Percentiles rank a stretch among this genome's conserved stretches.
These are phyloP conservation scores for Meandrusa payeni DNA, from an alignment of 2,888 invertebrate species.

Conservation along the genomic window DNA sequence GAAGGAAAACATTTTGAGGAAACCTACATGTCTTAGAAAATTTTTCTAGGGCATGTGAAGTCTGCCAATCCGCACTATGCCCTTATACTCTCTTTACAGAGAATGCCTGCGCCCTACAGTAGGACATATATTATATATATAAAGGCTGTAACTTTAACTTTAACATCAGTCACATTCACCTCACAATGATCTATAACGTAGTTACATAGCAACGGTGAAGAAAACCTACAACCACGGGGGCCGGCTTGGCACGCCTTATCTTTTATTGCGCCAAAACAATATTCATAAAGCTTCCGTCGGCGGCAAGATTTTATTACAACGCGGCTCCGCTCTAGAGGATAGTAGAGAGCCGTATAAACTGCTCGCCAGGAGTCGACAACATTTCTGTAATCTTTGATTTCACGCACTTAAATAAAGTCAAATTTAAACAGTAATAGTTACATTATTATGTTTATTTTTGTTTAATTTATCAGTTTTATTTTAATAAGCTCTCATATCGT, in stretches of 20 bases:
- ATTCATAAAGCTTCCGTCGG: conserved; percentile 64
- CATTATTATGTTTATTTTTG: not conserved
- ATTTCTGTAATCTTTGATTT: conserved; percentile 19
- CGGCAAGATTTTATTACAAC: conserved; percentile 73
- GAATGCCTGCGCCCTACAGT: too few species aligned
- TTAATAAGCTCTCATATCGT: too few species aligned
- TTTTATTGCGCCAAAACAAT: conserved; percentile 54
- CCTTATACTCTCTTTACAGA: too few species aligned
- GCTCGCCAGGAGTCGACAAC: conserved; percentile 44
- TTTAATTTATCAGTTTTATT: too few species aligned
- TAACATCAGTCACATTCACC: too few species aligned
- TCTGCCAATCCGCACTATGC: too few species aligned
- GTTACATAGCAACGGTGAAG: conserved; percentile 14
- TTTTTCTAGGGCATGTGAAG: too few species aligned
- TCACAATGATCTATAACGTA: not conserved
- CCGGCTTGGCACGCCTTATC: conserved; percentile 56
- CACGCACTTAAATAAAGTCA: not conserved
- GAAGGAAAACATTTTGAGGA: too few species aligned
- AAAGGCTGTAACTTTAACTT: too few species aligned
- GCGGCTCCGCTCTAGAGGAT: conserved; percentile 49
- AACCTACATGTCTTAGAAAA: too few species aligned
- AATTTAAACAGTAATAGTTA: too few species aligned
- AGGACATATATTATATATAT: too few species aligned
- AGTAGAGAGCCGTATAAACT: conserved; percentile 56
- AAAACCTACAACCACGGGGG: conserved; percentile 36